Evolutionary conservation across 2,888 invertebrate species (phyloP).

Genomic region (Cerastis leucographa): DNA sequence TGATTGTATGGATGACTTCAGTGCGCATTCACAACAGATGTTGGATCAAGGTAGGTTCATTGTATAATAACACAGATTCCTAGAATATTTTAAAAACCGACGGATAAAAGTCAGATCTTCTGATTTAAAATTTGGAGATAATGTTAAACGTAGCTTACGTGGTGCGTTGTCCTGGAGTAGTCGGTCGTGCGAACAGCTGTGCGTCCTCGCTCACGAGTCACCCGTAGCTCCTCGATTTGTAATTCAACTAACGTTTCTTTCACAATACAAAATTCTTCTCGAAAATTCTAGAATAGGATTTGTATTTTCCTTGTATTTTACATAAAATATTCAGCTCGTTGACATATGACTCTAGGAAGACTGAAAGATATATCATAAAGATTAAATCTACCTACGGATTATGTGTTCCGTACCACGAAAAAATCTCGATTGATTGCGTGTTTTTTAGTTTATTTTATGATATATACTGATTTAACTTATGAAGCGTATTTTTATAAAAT

Average conservation of each 20-base stretch:
- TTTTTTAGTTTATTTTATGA: slow-evolving; percentile 9
- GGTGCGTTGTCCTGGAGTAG: neutral
- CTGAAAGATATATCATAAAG: slow-evolving; percentile 23
- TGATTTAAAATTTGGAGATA: neutral
- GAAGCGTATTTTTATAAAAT: neutral
- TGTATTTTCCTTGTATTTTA: slow-evolving; percentile 35
- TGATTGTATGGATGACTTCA: slow-evolving; percentile 98
- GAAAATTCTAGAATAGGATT: slow-evolving; percentile 37
- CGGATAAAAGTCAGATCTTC: neutral
- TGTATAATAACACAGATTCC: neutral
- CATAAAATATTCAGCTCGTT: slow-evolving; percentile 41
- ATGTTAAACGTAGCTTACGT: slow-evolving; percentile 19
- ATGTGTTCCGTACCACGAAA: slow-evolving; percentile 2
- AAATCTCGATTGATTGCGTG: slow-evolving; percentile 7
- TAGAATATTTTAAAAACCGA: neutral
- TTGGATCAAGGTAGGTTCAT: slow-evolving; percentile 86
- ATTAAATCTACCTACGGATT: neutral
- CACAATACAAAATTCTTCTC: slow-evolving; percentile 20
- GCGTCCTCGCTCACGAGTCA: neutral
- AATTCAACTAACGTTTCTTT: slow-evolving; percentile 28
- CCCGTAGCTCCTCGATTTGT: slow-evolving; percentile 16
- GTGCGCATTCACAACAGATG: slow-evolving; percentile 91
- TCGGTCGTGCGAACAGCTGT: neutral
- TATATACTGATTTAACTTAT: neutral
- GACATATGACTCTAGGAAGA: slow-evolving; percentile 39